Evolutionary conservation across 2,113 vertebrate species (phyloP).

Genomic region (Forbesichthys papilliferus): DNA sequence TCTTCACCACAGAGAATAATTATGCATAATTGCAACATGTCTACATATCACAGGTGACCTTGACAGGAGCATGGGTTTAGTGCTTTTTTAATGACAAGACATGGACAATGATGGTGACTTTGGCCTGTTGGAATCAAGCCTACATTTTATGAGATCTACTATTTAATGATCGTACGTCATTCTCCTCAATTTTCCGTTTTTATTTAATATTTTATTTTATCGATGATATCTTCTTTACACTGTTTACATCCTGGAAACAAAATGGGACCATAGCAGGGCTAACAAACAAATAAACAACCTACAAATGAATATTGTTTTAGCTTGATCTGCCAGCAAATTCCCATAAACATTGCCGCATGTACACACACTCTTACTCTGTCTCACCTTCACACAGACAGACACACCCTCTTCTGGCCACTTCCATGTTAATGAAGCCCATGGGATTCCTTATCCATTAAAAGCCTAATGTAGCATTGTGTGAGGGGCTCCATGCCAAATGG

Average conservation of each 20-base stretch:
- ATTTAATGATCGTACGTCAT: conserved; percentile 13
- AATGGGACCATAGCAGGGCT: background rate
- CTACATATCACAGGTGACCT: too few relatives aligned
- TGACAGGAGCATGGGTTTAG: too few relatives aligned
- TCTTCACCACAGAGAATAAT: too few relatives aligned
- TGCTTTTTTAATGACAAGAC: too few relatives aligned
- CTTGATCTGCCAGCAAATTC: conserved; percentile 53
- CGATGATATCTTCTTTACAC: background rate
- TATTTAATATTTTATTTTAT: background rate
- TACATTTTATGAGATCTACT: too few relatives aligned
- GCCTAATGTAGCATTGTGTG: conserved; percentile 69
- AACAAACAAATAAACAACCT: conserved; percentile 25
- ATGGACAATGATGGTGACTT: too few relatives aligned
- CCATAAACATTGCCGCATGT: conserved; percentile 30
- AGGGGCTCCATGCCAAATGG: conserved; percentile 33
- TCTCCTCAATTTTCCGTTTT: background rate
- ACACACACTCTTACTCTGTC: conserved; percentile 4
- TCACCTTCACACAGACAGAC: conserved; percentile 28
- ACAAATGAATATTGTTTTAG: conserved; percentile 9
- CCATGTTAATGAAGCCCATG: conserved; percentile 69
- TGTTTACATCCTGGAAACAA: background rate
- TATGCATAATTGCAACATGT: too few relatives aligned
- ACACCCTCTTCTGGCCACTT: conserved; percentile 55
- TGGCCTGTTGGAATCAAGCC: too few relatives aligned
- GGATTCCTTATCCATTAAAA: conserved; percentile 66